Evolutionary conservation across 1,140 invertebrate species (phyloP).

Genomic region (Bicyclus anynana): DNA sequence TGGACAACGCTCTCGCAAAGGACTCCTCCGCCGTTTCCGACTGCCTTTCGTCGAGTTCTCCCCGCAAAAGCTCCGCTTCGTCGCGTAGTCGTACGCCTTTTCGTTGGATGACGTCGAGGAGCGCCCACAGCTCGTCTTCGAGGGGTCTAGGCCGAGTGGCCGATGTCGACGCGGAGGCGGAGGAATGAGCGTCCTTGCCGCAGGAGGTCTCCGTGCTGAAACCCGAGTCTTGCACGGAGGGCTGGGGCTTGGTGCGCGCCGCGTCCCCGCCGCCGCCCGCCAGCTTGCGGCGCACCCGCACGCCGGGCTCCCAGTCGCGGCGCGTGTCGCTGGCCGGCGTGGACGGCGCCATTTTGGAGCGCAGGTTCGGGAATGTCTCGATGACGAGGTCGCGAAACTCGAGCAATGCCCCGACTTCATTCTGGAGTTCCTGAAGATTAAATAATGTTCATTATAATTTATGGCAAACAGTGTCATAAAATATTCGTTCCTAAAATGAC

Average conservation of each 20-base stretch:
- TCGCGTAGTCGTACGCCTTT: conserved; percentile 86
- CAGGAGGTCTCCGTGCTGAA: conserved; percentile 90
- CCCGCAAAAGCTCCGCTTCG: conserved; percentile 77
- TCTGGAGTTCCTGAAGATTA: conserved; percentile 86
- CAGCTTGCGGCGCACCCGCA: conserved; percentile 85
- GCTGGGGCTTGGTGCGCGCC: conserved; percentile 80
- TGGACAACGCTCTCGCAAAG: conserved; percentile 71
- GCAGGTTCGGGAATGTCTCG: conserved; percentile 92
- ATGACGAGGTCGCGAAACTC: conserved; percentile 94
- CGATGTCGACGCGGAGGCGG: conserved; percentile 68
- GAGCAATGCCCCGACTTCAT: conserved; percentile 92
- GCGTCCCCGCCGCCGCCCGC: conserved; percentile 78
- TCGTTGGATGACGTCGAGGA: conserved; percentile 90
- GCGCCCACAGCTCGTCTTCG: conserved; percentile 90
- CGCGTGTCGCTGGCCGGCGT: conserved; percentile 66
- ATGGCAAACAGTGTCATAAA: neutral
- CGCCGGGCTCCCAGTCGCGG: conserved; percentile 86
- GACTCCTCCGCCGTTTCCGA: conserved; percentile 71
- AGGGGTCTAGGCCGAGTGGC: conserved; percentile 54
- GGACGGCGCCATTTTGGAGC: conserved; percentile 83
- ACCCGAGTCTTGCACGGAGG: conserved; percentile 89
- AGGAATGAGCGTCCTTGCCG: conserved; percentile 84
- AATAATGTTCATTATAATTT: neutral
- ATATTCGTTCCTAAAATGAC: neutral
- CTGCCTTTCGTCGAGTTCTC: conserved; percentile 69